A percentile compares a stretch with the other conserved stretches of the same genome.
These are phyloP conservation scores for Dermatemys mawii DNA, from an alignment of 2,113 vertebrate genomes.

Conservation along the genomic window DNA sequence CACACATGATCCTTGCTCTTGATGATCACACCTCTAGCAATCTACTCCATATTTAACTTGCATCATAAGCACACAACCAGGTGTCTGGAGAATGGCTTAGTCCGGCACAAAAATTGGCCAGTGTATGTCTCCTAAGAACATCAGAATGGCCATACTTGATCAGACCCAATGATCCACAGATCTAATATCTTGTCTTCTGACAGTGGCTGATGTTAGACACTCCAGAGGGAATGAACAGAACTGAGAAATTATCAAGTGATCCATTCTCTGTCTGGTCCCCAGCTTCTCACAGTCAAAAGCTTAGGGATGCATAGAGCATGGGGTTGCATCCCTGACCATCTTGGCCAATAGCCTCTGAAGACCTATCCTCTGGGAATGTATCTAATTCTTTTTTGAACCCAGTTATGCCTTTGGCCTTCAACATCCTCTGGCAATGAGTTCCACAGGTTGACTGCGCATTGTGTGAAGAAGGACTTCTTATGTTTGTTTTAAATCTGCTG, in stretches of 20 bases:
- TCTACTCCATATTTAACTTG: not conserved
- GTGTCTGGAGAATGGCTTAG: not conserved
- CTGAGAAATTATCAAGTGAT: not conserved
- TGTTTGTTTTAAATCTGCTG: not conserved
- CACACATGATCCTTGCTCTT: not conserved
- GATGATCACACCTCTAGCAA: not conserved
- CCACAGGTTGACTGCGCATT: not conserved
- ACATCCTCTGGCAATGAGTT: not conserved
- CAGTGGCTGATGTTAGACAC: not conserved
- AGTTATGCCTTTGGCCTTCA: not conserved
- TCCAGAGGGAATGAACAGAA: not conserved
- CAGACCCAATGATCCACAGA: not conserved
- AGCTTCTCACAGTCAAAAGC: no score
- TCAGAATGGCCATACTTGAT: not conserved
- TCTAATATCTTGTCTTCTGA: not conserved
- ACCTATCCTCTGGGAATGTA: not conserved
- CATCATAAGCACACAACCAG: not conserved
- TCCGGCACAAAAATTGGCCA: no score
- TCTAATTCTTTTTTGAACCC: not conserved
- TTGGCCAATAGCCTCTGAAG: not conserved
- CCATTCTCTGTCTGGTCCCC: not conserved
- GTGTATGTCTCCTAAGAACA: not conserved
- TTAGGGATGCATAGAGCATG: not conserved
- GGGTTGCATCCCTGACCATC: not conserved
- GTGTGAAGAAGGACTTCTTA: not conserved